Percentiles rank a stretch among this genome's conserved stretches.
Conservation (phyloP, 2,888 invertebrate genomes). For the Rhyacophila evoluta region DNA sequence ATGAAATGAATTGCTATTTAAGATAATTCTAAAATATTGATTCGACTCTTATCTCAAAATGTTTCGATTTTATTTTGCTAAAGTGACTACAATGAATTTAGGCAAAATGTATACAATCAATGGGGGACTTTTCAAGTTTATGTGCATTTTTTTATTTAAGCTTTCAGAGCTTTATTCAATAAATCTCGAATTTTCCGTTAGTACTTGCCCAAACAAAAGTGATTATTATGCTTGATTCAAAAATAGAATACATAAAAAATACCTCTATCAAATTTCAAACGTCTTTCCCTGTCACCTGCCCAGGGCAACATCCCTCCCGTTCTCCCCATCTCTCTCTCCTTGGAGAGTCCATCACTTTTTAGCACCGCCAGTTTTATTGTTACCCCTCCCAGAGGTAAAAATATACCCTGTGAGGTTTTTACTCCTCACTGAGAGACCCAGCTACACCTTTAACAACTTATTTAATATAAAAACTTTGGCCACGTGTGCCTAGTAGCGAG, state of each 20-base stretch:
- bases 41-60: too few species aligned
- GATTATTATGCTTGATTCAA: background rate
- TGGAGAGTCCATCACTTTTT: conserved; percentile 22
- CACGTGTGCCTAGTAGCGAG: conserved; percentile 8
- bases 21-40: too few species aligned
- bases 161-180: too few species aligned
- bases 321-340: background rate
- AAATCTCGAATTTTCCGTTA: too few species aligned
- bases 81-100: too few species aligned
- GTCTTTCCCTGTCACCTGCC: background rate
- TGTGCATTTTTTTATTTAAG: too few species aligned
- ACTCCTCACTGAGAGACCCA: background rate
- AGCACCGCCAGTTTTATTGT: conserved; percentile 16
- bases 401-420: background rate
- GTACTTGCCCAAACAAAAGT: background rate
- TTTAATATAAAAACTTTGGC: conserved; percentile 16
- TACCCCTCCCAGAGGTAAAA: conserved; percentile 1
- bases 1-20: too few species aligned
- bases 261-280: conserved; percentile 17
- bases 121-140: too few species aligned
- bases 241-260: background rate
- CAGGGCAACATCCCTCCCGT: background rate
- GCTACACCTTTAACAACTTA: conserved; percentile 22
- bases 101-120: too few species aligned
- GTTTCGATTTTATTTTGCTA: too few species aligned